Conservation (phyloP, 2,888 invertebrate species). For the Mantis religiosa region DNA sequence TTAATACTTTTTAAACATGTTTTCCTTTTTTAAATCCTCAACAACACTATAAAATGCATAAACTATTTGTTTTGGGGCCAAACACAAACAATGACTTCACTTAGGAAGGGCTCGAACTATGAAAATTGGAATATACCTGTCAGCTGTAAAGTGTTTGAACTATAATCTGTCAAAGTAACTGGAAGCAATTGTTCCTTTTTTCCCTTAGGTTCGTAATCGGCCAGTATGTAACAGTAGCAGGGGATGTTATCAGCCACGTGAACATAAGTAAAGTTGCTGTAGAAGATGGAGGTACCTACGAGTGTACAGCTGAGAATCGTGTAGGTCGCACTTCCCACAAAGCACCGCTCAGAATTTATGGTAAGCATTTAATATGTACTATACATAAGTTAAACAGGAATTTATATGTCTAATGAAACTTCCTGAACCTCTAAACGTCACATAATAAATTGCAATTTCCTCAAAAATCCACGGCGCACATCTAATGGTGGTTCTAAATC, state of each 20-base stretch:
- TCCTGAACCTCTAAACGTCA: no score
- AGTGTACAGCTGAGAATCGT: conserved; percentile 40
- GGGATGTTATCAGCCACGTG: conserved; percentile 45
- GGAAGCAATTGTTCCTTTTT: background rate
- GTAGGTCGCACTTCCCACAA: conserved; percentile 40
- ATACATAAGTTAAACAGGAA: background rate
- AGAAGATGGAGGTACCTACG: conserved; percentile 45
- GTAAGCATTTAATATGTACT: conserved; percentile 31
- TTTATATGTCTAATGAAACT: no score
- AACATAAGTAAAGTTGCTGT: conserved; percentile 44
- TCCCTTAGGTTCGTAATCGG: conserved; percentile 42
- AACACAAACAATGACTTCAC: no score
- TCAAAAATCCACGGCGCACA: no score
- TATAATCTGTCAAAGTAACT: background rate
- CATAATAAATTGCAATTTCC: no score
- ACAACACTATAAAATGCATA: no score
- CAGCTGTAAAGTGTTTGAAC: background rate
- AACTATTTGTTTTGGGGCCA: no score
- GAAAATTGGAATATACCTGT: no score
- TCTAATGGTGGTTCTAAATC: no score
- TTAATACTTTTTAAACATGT: no score
- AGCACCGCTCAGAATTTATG: conserved; percentile 43
- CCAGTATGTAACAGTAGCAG: conserved; percentile 44
- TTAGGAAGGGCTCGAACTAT: no score
- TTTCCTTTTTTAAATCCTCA: no score